Evolutionary conservation across 2,888 invertebrate species (phyloP), one percentile per base, ranked within the genome.

Genomic region (Tetropium fuscum): DNA sequence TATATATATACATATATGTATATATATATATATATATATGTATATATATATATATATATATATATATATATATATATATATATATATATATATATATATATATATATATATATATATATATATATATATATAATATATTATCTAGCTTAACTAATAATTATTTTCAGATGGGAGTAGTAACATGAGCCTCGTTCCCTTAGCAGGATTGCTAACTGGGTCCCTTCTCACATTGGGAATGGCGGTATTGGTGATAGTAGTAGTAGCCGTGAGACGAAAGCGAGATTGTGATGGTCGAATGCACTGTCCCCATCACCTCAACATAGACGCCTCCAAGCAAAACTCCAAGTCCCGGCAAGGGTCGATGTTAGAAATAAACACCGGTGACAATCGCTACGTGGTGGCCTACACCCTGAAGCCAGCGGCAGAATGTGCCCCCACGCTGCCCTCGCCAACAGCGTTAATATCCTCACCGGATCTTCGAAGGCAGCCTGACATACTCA

Each of bases 361-460:
- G 10, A 88, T 88, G 83, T 80, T 90, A 71, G 90, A 90, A 78
- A 89, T 93, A 32, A 93, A 92, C 66, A 91, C 93, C 22, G 93
- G 72, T 0, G 93, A 93, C 70, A 88, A 93, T 71, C 86, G 93
- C 68, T 93, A 93, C 75, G 93, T 94, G 32, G 93, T 94, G 13
- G 93, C 93, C 7, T 94, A 94, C 72, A 93, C 93, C 7, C 85
- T 94, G 64, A 93, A 94, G 78, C 89, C 90, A 8, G 86, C 87
- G 7, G 68, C 77, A 2, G 81, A 81, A 48, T 81, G 79, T 59
- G 71, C 73, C 11, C 71, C 73, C 32, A 67, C 71, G 19, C 60
- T 60, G 15, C 63, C 63, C 7, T 64, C 71, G 3, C 64, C 69
- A 11, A 66, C 70, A 20, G 68, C 75, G 34, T 64, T 69, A 19